A percentile compares a stretch with the other conserved stretches of the same genome.
These are phyloP conservation scores for Papilio elwesi DNA, from an alignment of 2,888 invertebrate genomes.

Conservation along the genomic window DNA sequence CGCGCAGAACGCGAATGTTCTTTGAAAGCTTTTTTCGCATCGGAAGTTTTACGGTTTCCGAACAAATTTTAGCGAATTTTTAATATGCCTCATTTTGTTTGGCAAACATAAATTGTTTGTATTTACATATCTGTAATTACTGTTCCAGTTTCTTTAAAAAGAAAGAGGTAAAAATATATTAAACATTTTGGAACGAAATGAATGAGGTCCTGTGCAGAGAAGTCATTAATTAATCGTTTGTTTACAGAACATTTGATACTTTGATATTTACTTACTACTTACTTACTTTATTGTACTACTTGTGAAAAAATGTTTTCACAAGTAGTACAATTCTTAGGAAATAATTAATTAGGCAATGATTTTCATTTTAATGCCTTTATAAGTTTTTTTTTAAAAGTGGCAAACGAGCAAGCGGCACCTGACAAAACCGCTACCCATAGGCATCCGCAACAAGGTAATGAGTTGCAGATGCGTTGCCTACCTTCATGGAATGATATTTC, in stretches of 20 bases:
- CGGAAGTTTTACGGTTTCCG: constrained; percentile 51
- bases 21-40: constrained; percentile 56
- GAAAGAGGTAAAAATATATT: constrained; percentile 1
- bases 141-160: constrained; percentile 18
- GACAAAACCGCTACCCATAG: too few relatives aligned
- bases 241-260: constrained; percentile 28
- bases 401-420: too few relatives aligned
- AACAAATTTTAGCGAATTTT: constrained; percentile 47
- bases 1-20: constrained; percentile 53
- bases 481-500: too few relatives aligned
- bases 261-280: constrained; percentile 17
- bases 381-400: too few relatives aligned
- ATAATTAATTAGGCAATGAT: too few relatives aligned
- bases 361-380: too few relatives aligned
- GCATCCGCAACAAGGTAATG: too few relatives aligned
- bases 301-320: too few relatives aligned
- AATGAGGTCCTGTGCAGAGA: constrained; percentile 2
- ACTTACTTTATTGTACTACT: background rate
- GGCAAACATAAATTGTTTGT: constrained; percentile 15
- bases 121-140: constrained; percentile 31
- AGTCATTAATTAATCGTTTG: constrained; percentile 7
- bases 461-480: too few relatives aligned
- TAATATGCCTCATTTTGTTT: constrained; percentile 26
- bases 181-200: background rate
- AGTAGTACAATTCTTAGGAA: too few relatives aligned